phyloP scores from a whole-genome alignment of 2,113 vertebrate species.

The Tupaia tana region DNA sequence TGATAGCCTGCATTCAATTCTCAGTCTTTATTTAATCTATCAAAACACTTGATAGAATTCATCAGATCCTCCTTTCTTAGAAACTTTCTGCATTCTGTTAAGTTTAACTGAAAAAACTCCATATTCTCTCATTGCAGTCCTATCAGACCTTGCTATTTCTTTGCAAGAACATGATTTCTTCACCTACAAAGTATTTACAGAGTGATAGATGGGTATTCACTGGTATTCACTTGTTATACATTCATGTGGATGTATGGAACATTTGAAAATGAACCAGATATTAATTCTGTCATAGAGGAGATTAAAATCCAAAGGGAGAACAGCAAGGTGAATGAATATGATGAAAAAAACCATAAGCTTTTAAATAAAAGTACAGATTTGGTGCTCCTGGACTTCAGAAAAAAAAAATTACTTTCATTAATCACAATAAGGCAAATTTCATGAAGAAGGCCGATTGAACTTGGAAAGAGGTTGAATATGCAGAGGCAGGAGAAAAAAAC shows the following conservation, averaged over 20 bases:
- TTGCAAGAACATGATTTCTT: background rate
- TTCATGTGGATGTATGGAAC: background rate
- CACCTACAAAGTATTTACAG: background rate
- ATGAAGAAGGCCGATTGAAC: background rate
- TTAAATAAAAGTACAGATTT: background rate
- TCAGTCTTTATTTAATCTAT: background rate
- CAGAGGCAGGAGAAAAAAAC: background rate
- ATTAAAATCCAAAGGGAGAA: background rate
- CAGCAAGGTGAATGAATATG: background rate
- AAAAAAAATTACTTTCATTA: background rate
- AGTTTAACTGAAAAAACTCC: background rate
- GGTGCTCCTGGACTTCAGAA: background rate
- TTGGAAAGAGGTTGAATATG: background rate
- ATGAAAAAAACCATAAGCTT: background rate
- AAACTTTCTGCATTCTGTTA: background rate
- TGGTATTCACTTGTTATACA: background rate
- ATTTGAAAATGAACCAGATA: background rate
- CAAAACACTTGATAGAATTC: background rate
- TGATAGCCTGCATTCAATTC: background rate
- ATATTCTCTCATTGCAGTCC: background rate
- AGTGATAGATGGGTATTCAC: background rate
- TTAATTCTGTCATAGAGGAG: background rate
- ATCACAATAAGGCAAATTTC: background rate
- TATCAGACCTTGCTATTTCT: background rate
- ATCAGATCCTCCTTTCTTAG: background rate